Percentiles rank a stretch among this genome's conserved stretches.
These are phyloP conservation scores for Actinemys pallida DNA, from an alignment of 2,113 vertebrate genomes.

Conservation along the genomic window DNA sequence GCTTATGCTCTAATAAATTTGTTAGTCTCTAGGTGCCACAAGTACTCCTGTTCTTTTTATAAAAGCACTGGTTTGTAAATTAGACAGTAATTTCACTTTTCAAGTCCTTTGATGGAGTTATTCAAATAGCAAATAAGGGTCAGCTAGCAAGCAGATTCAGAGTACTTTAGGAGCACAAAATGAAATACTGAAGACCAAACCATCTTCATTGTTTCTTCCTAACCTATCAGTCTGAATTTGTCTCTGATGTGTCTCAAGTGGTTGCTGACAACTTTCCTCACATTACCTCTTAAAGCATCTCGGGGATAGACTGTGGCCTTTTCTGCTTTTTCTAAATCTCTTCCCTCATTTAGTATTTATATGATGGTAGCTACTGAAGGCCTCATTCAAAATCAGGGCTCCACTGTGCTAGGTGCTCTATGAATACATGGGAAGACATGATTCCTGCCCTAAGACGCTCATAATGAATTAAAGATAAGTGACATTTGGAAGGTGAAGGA, in stretches of 20 bases:
- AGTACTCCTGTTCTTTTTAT: too few species aligned
- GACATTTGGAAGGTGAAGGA: background rate
- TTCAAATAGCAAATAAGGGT: conserved; percentile 7
- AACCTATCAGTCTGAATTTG: background rate
- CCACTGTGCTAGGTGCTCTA: background rate
- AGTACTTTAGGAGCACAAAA: background rate
- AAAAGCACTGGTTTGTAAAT: background rate
- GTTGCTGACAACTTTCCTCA: background rate
- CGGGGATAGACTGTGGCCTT: background rate
- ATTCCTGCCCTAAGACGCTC: background rate
- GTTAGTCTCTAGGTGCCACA: too few species aligned
- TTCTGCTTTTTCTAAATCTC: background rate
- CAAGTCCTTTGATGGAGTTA: background rate
- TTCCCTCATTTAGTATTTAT: background rate
- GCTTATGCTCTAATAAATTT: too few species aligned
- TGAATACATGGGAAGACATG: background rate
- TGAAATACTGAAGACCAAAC: background rate
- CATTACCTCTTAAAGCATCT: background rate
- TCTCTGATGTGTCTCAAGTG: background rate
- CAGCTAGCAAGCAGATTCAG: background rate
- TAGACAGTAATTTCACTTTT: background rate
- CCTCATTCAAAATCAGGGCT: rapidly evolving
- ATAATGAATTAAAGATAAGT: background rate
- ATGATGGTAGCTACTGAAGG: background rate
- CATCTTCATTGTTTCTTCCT: background rate